These are phyloP conservation scores for Mobula hypostoma DNA, from an alignment of 2,113 vertebrate species.

Conservation along the genomic window DNA sequence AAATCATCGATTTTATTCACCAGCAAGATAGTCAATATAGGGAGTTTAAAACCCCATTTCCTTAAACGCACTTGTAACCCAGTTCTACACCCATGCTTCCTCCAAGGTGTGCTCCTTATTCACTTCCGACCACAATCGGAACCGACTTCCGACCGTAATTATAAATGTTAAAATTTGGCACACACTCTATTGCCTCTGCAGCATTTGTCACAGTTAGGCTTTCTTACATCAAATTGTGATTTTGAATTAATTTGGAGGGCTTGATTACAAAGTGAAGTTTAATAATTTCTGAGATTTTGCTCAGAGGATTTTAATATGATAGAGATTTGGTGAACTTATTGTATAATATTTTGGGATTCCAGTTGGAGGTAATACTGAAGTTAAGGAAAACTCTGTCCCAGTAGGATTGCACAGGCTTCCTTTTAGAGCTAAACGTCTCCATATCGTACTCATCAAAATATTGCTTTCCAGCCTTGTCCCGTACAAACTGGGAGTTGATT, in stretches of 20 bases:
- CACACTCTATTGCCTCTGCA: background rate
- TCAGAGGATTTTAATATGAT: background rate
- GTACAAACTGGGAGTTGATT: background rate
- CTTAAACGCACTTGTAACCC: no score
- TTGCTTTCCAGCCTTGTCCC: background rate
- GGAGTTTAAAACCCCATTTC: no score
- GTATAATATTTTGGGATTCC: background rate
- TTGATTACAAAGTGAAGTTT: background rate
- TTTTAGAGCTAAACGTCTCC: background rate
- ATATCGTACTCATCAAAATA: background rate
- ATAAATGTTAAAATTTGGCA: background rate
- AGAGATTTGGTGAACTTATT: background rate
- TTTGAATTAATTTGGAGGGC: background rate
- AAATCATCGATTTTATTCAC: no score
- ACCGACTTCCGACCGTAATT: no score
- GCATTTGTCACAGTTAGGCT: background rate
- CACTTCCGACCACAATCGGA: no score
- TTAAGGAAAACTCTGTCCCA: background rate
- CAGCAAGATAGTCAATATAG: no score
- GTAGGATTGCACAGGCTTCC: background rate
- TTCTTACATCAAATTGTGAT: background rate
- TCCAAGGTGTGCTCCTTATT: no score
- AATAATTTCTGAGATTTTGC: background rate
- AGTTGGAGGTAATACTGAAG: background rate
- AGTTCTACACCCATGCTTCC: no score